Base-by-base conservation (phyloP, 1,140 invertebrate species). In the Drosophila malerkotliana region DNA sequence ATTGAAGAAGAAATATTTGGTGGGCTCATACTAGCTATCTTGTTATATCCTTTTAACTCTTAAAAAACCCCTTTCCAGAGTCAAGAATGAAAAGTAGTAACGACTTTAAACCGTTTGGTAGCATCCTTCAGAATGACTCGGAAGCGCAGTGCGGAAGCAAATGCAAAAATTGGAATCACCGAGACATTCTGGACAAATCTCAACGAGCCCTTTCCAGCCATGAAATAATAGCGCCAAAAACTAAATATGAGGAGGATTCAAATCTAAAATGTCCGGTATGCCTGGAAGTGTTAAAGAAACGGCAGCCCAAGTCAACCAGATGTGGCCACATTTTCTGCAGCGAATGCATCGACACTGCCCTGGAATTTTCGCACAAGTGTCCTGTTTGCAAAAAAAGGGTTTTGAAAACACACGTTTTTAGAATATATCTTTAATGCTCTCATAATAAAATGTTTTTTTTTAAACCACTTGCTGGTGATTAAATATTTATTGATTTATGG, bases 311-410 rank as follows among this genome's bases (percentile, higher is more conserved):
- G 37, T 30, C 37, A 9, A 56, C 54, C 39, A 56, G 37, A 41
- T 56, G 54, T 28, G 54, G 54, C 2, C 54, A 56, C 54, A 56
- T 56, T 9, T 56, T 56, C 24, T 56, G 54, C 24, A 10, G 54
- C 24, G n/a, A 44, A 4, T 56, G 54, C 24, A 30, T 56, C 6
- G 14, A 15, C 7, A 28, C 54, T 5, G 37, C 54, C 14, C 4
- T 56, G 1, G n/a, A 56, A 12, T 56, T 44, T 14, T n/a, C 37
- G 21, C 21, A 12, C 9, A 56, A 56, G 24, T 56, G 39, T 8
- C 39, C 37, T 21, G 3, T 28, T 26, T 56, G 54, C 39, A 28
- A 56, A 30, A 56, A 56, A 18, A 15, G 39, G 24, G 21, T 55
- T 12, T 26, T 26, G 21, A 55, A 24, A 26, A 41, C 41, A 55